Evolutionary conservation across 92 coral and sea anemone species (phyloP).

Genomic region (Bergia puertoricense): DNA sequence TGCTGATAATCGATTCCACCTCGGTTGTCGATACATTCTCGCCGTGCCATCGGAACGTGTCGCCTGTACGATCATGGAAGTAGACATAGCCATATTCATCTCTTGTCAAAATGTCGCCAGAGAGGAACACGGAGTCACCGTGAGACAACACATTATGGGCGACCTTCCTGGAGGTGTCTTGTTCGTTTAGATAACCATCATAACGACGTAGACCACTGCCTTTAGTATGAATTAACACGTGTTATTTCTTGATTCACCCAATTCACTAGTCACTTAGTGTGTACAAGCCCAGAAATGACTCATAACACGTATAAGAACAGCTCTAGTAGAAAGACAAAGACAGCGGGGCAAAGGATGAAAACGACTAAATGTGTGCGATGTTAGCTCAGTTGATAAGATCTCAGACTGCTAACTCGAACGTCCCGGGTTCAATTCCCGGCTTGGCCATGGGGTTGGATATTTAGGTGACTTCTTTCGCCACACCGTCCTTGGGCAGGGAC

Average conservation of each 20-base stretch:
- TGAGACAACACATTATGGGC: conserved; percentile 62
- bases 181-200: conserved; percentile 82
- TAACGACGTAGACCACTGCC: conserved; percentile 62
- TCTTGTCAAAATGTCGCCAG: conserved; percentile 77
- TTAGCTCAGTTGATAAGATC: too few relatives aligned
- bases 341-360: background rate
- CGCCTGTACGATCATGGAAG: conserved; percentile 97
- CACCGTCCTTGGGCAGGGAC: too few relatives aligned
- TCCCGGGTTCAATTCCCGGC: too few relatives aligned
- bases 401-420: too few relatives aligned
- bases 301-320: background rate
- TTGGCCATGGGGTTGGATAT: too few relatives aligned
- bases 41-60: conserved; percentile 99
- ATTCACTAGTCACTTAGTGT: background rate
- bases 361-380: background rate
- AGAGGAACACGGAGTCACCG: conserved; percentile 82
- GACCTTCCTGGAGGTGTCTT: conserved; percentile 77
- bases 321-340: background rate
- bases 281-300: background rate
- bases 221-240: conserved; percentile 27
- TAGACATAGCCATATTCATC: conserved; percentile 90
- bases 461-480: too few relatives aligned
- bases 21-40: conserved; percentile 98
- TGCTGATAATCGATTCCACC: conserved; percentile 84
- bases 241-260: background rate